Base-by-base conservation (phyloP, 1,140 invertebrate species). In the Kradibia gibbosae region DNA sequence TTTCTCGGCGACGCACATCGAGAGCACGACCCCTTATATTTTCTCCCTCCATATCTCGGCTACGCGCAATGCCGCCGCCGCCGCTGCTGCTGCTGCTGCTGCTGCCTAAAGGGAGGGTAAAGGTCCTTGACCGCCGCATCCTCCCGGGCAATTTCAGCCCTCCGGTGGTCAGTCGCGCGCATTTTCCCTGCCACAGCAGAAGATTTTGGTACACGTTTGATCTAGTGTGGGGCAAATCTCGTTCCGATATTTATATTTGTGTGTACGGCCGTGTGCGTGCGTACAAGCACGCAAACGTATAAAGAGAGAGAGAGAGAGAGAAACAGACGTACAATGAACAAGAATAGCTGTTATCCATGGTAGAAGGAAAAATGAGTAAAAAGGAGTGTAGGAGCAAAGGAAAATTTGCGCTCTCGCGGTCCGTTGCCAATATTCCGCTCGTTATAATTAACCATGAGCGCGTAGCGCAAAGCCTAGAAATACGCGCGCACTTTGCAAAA, bases 311-410 rank as follows among this genome's bases (percentile, higher is more conserved):
- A n/a, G n/a, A n/a, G n/a, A n/a, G 45, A 10, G 25, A 7, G 28
- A 31, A 5, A 28, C 45, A 62, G 25, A 34, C 20, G 8, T 28
- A 31, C 31, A 48, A 31, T 36, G 20, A 67, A 39, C 78, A 71
- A 80, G 57, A 80, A 80, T 80, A 80, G 78, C 65, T 65, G 62
- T 73, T n/a, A 74, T 55, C 71, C 67, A 82, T 53, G 48, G 53
- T 45, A 28, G 65, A 78, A 75, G 60, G 31, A 50, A 55, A 53
- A 53, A 22, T 20, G 50, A 20, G 15, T 0, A 65, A 28, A 78
- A 22, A 20, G 22, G 55, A 65, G 34, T 17, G 57, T 10, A 22
- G 0, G 25, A 39, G 70, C 4, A n/a, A 55, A 48, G 48, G 45
- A 45, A 71, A 71, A 70, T 70, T 11, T 13, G 55, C n/a, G 74